These are phyloP conservation scores for Trogon melanurus DNA, from an alignment of 2,113 vertebrate genomes.

Conservation along the genomic window DNA sequence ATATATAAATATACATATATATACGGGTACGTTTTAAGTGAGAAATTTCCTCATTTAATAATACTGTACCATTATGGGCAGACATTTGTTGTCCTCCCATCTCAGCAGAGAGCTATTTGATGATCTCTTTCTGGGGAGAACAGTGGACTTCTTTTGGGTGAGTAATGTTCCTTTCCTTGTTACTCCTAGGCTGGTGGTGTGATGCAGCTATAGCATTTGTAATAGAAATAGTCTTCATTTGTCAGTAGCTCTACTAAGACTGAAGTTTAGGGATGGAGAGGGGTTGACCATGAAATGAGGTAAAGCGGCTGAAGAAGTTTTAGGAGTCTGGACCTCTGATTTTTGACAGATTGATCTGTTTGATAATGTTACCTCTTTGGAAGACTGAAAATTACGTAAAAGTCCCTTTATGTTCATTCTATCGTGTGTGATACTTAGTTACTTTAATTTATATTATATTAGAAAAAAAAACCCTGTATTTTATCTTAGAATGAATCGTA, in stretches of 20 bases:
- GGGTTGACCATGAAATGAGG: background rate
- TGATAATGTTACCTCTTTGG: background rate
- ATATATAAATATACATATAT: too few species aligned
- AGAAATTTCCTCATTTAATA: background rate
- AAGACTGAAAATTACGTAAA: background rate
- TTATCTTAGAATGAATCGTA: background rate
- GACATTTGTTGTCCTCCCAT: background rate
- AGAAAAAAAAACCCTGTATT: background rate
- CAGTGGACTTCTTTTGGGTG: accelerated
- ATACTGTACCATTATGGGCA: background rate
- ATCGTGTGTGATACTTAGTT: background rate
- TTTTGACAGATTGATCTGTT: background rate
- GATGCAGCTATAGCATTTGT: background rate
- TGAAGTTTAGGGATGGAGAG: accelerated
- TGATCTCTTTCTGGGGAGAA: background rate
- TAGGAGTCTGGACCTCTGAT: background rate
- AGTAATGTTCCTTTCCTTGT: background rate
- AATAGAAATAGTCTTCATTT: background rate
- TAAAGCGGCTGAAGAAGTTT: background rate
- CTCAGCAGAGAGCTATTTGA: background rate
- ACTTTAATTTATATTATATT: background rate
- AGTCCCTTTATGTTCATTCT: background rate
- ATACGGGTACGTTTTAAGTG: background rate
- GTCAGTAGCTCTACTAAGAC: background rate
- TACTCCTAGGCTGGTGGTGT: background rate